Evolutionary conservation across 2,797 vertebrate species (phyloP).

Genomic region (Ptychadena robeensis): DNA sequence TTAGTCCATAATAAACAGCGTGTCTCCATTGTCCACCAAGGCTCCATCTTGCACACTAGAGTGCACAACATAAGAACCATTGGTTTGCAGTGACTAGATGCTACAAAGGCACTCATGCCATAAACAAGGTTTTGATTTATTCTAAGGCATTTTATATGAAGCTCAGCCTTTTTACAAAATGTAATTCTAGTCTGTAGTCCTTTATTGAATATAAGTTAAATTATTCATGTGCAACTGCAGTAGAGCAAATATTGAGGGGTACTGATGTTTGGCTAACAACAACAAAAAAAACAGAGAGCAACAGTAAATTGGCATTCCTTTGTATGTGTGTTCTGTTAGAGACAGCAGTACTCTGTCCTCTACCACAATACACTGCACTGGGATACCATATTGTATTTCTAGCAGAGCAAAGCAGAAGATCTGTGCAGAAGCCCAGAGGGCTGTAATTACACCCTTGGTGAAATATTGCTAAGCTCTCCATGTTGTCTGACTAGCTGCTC

Average conservation of each 20-base stretch:
- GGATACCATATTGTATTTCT: background rate
- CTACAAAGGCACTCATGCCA: too few relatives aligned
- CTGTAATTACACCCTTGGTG: background rate
- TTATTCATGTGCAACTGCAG: background rate
- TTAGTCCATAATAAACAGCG: background rate
- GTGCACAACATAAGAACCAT: background rate
- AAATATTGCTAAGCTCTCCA: background rate
- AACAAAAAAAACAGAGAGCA: background rate
- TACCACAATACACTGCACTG: background rate
- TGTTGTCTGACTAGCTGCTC: background rate
- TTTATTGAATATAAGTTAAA: background rate
- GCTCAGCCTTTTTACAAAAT: background rate
- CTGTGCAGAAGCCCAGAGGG: background rate
- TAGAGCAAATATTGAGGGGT: background rate
- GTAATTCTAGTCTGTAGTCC: background rate
- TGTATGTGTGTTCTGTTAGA: background rate
- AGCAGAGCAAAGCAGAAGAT: background rate
- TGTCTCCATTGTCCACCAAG: background rate
- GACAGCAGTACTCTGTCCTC: background rate
- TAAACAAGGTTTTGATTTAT: too few relatives aligned
- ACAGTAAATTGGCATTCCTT: background rate
- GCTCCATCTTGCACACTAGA: background rate
- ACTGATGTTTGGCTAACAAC: background rate
- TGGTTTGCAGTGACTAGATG: too few relatives aligned
- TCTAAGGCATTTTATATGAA: background rate